Evolutionary conservation across 2,113 vertebrate genomes (phyloP).

Genomic region (Gracilinanus agilis): DNA sequence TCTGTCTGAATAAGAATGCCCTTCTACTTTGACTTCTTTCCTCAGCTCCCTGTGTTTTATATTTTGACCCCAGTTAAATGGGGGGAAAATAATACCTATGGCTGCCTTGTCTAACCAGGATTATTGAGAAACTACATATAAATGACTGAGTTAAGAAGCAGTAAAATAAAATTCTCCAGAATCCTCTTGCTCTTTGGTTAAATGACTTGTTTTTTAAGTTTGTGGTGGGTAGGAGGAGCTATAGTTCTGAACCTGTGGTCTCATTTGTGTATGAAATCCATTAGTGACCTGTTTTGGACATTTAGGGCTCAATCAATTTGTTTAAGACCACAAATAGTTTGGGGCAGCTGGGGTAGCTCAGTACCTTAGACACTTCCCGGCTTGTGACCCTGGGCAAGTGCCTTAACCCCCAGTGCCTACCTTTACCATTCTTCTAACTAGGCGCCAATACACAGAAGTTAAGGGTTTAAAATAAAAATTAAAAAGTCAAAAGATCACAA

Average conservation of each 20-base stretch:
- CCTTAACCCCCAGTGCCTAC: no score
- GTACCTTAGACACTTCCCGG: no score
- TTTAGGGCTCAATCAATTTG: not conserved
- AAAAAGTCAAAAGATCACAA: no score
- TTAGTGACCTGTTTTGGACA: not conserved
- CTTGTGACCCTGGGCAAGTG: no score
- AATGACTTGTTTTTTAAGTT: not conserved
- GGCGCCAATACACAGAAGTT: no score
- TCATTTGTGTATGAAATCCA: not conserved
- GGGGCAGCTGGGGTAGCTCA: no score
- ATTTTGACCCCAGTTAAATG: not conserved
- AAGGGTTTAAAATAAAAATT: no score
- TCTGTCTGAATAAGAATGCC: not conserved
- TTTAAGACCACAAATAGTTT: not conserved
- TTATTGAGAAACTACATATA: not conserved
- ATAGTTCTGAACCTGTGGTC: not conserved
- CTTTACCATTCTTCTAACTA: no score
- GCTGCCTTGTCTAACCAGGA: not conserved
- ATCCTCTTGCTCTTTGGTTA: not conserved
- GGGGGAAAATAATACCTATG: not conserved
- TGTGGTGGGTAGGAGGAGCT: not conserved
- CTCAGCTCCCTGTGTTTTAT: not conserved
- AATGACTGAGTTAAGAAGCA: not conserved
- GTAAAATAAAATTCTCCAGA: not conserved
- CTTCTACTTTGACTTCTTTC: not conserved